Evolutionary conservation across 2,888 invertebrate genomes (phyloP), one percentile per base, ranked within the genome.

Genomic region (Drosophila multiciliata): DNA sequence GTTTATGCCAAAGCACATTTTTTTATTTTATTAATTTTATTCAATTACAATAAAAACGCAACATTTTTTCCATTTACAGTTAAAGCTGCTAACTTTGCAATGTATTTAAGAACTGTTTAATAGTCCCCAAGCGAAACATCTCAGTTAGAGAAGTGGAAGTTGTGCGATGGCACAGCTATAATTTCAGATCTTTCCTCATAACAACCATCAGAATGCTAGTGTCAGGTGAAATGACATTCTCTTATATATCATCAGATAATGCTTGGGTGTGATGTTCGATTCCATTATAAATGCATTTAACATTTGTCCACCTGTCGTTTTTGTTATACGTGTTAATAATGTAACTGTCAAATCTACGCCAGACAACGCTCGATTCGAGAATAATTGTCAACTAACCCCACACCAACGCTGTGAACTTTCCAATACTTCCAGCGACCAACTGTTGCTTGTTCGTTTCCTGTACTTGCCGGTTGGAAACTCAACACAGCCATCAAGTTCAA

Each of bases 391-490:
- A 23, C 32, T 20, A 54, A n/a, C 32, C 20, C 36, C 40, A 23
- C 26, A 32, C 11, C 20, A 33, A 8, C 12, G n/a, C 12, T 26
- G 26, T n/a, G 57, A 20, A 40, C 55, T 32, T 73, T 80, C 80
- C 82, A 80, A 55, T 20, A 20, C 62, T 83, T 83, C 81, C 81
- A 81, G 29, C 35, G 49, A 69, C 65, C 75, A 83, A 67, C 81
- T 82, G 83, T 81, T 83, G 83, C 69, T 76, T 15, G 12, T 15
- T 38, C 62, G 38, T 11, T 17, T 17, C 40, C 55, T 50, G 59
- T 29, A 32, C 42, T 40, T 33, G 15, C 29, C 2, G 17, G 8
- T 1, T 6, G 8, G 40, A 58, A 71, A 72, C 29, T 67, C 78
- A 71, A 72, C 80, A 68, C 64, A 15, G n/a, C 26, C 4, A 5